Base-by-base conservation (phyloP, 2,888 invertebrate genomes). In the Dicyrtoma fusca region DNA sequence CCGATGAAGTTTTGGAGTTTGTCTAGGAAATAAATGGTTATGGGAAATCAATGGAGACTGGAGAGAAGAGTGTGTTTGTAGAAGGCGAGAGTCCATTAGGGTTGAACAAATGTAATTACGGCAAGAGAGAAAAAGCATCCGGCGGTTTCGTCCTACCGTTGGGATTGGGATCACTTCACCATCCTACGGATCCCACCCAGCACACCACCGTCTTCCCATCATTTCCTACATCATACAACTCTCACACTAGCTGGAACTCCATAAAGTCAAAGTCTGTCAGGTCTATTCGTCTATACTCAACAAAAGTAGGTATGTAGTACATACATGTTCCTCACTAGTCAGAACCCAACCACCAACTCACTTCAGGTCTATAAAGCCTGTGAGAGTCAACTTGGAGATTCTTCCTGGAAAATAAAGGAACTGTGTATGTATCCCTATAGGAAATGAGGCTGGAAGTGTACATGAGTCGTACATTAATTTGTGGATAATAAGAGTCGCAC, bases 21-120 rank as follows among this genome's bases (percentile, higher is more conserved):
- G 26, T 51, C 65, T 65, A 65, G 65, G 51, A 51, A 51, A 21
- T 65, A 65, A 51, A 65, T 65, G 62, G 70, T 25, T 51, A 42
- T 63, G 69, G 69, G 64, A 73, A 73, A 69, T 73, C 63, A 73
- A 69, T 73, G 69, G 73, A 42, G 61, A 68, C 72, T 68, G n/a
- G 49, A 72, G 55, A 55, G 64, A 63, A 73, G 74, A 74, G 73
- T 75, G 72, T 76, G 75, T 78, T 76, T 75, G 75, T 73, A 69
- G 68, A 75, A 76, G 72, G 74, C 78, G 74, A 75, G 74, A 76
- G 75, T 78, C 78, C 78, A 78, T 78, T 78, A 78, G 76, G 75
- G 68, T 71, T 74, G 74, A 76, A 76, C 76, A 78, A 78, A 78
- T 78, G 78, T 78, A 75, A 78, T 78, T 78, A 76, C 74, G 73